A percentile compares a stretch with the other conserved stretches of the same genome.
phyloP scores from a whole-genome alignment of 2,888 invertebrate species.

The Chrysolina americana region DNA sequence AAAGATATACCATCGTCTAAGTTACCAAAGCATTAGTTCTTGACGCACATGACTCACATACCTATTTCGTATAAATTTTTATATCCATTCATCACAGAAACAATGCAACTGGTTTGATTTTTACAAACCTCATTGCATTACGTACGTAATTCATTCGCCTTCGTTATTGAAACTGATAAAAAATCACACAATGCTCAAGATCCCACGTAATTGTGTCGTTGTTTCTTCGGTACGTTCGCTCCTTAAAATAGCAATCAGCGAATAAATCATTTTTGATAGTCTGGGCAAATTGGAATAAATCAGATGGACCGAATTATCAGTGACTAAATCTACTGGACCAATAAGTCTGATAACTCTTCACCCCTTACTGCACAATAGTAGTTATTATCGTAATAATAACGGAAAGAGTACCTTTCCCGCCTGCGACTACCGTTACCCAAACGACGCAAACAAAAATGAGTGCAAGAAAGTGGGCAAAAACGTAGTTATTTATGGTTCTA shows the following conservation, averaged over 20 bases:
- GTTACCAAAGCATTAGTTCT: background rate
- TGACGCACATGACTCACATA: constrained; percentile 7
- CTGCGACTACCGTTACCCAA: too few relatives aligned
- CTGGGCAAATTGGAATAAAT: background rate
- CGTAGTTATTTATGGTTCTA: too few relatives aligned
- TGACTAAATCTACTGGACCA: too few relatives aligned
- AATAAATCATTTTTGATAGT: constrained; percentile 8
- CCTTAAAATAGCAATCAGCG: constrained; percentile 8
- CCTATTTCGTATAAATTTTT: constrained; percentile 2
- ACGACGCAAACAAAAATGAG: too few relatives aligned
- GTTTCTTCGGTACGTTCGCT: constrained; percentile 13
- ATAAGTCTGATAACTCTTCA: too few relatives aligned
- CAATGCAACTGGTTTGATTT: constrained; percentile 10
- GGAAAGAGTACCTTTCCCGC: too few relatives aligned
- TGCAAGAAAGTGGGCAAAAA: too few relatives aligned
- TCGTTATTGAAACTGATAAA: constrained; percentile 22
- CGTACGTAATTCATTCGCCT: constrained; percentile 16
- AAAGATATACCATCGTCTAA: background rate
- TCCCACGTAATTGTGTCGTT: constrained; percentile 15
- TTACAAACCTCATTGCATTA: constrained; percentile 17
- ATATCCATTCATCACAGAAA: constrained; percentile 9
- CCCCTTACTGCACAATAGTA: too few relatives aligned
- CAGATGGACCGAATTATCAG: too few relatives aligned
- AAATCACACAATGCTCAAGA: constrained; percentile 13
- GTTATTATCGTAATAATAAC: too few relatives aligned